Base-by-base conservation (phyloP, 2,113 vertebrate genomes). In the Arenaria interpres region DNA sequence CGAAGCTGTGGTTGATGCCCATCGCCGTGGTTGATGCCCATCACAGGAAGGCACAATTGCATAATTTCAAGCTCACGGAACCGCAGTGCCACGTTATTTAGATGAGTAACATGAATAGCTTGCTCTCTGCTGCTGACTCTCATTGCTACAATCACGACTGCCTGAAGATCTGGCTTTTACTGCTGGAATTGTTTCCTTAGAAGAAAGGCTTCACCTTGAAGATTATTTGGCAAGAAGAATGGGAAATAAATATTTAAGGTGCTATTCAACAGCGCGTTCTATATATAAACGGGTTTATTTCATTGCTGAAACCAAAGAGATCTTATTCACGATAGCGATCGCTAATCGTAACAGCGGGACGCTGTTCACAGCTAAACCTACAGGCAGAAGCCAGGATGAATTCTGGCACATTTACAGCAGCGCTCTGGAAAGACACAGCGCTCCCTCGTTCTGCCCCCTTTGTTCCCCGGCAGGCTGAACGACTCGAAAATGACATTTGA, bases 221-320 rank as follows among this genome's bases (percentile, higher is more conserved):
- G 85, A 82, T 88, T 92, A 50, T 82, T 89, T 93, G 85, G 85
- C 84, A 73, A 88, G 59, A 91, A 77, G 74, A 69, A 45, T 19
- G 71, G 93, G 71, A 90, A 97, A 96, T 88, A 95, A 85, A 93
- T 95, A 97, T 93, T 85, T 94, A 83, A 96, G 69, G 50, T 83
- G 46, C 88, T 91, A 85, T 90, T 97, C 93, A 95, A 66, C 10
- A 64, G 69, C n/a, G 39, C 48, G 21, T 69, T 95, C 94, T 95
- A 87, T 94, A 93, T 93, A 95, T 88, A 96, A 94, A 88, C 35
- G 76, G 69, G 69, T 91, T 96, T 96, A 69, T 96, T 96, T 96
- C 89, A 71, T 73, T 94, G 67, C 68, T 86, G 81, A 91, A 90
- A 88, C 39, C 85, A 90, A 85, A 77, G 64, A 84, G 72, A 75